Percentiles rank a stretch among this genome's conserved stretches.
Evolutionary conservation across 1,140 invertebrate species (phyloP).

Genomic region (Neotoxoptera formosana): DNA sequence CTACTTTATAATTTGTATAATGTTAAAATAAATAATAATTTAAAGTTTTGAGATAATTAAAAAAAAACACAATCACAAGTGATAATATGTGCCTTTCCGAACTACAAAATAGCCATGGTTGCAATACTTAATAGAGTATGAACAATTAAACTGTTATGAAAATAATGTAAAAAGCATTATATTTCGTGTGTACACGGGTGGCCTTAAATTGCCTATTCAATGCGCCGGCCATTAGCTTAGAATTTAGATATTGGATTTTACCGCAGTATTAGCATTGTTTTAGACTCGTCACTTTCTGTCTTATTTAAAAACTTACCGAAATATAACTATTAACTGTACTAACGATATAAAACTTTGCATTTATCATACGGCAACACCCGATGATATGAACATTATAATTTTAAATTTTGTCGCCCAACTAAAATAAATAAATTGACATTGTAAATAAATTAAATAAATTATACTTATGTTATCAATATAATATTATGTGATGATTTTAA

Average conservation of each 20-base stretch:
- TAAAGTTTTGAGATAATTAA: not conserved
- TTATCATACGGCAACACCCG: not conserved
- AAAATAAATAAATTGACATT: not conserved
- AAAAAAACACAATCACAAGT: not conserved
- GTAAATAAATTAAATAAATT: not conserved
- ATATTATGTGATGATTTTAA: no score
- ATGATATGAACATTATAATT: not conserved
- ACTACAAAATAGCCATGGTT: not conserved
- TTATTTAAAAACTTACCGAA: not conserved
- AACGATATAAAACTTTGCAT: not conserved
- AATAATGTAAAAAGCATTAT: not conserved
- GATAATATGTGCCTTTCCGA: not conserved
- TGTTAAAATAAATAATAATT: not conserved
- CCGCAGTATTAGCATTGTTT: not conserved
- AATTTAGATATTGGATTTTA: not conserved
- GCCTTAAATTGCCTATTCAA: constrained; percentile 50
- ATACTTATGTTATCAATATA: not conserved
- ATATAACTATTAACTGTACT: not conserved
- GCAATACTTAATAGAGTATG: not conserved
- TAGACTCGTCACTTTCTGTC: not conserved
- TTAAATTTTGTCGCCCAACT: not conserved
- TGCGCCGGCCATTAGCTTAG: constrained; percentile 9
- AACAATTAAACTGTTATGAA: not conserved
- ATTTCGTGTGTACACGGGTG: not conserved
- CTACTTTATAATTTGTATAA: not conserved